Conservation (phyloP, 2,797 vertebrate species). For the Amniataba percoides region DNA sequence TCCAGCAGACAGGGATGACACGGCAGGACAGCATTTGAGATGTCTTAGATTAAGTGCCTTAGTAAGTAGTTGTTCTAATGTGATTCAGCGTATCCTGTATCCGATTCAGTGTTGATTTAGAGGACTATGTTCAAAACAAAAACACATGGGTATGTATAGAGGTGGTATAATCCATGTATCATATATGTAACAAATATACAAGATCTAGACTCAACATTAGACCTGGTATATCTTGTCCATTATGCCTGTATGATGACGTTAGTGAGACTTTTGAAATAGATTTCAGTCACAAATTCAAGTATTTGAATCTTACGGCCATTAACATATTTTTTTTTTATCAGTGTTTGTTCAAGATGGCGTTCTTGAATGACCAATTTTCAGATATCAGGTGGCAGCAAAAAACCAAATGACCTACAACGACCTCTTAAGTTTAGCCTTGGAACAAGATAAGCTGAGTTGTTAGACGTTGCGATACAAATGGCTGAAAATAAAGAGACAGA, state of each 20-base stretch:
- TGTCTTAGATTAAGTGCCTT: no score
- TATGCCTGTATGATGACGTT: neutral
- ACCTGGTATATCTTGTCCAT: neutral
- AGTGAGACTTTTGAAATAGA: neutral
- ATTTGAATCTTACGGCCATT: conserved; percentile 1
- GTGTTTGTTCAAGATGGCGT: neutral
- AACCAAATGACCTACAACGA: conserved; percentile 36
- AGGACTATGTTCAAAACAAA: neutral
- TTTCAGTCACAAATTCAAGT: neutral
- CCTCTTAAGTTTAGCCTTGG: conserved; percentile 24
- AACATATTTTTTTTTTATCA: neutral
- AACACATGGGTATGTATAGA: no score
- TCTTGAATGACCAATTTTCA: conserved; percentile 32
- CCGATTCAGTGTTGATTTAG: neutral
- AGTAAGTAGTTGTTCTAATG: no score
- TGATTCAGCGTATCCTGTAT: no score
- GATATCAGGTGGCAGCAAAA: conserved; percentile 31
- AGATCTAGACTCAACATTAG: neutral
- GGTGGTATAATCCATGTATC: neutral
- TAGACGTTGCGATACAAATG: conserved; percentile 7
- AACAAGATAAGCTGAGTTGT: conserved; percentile 38
- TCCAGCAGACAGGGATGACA: neutral
- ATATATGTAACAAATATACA: no score
- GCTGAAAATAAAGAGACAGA: conserved; percentile 20
- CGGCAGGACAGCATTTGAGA: neutral